Base-by-base conservation (phyloP, 2,888 invertebrate genomes). In the Phytoseiulus persimilis region DNA sequence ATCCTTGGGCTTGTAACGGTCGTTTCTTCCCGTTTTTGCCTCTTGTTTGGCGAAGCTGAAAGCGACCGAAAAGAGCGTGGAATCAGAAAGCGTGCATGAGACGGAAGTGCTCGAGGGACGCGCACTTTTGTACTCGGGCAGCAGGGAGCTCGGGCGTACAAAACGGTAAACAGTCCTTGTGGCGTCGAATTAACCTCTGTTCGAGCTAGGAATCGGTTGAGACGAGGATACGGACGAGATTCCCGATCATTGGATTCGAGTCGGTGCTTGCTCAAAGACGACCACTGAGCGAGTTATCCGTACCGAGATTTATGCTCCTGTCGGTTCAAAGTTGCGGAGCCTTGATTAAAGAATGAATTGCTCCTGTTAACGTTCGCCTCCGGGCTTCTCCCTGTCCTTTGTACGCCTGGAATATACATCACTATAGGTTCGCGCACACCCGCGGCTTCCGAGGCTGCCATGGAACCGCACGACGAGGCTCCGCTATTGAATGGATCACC, bases 361-460 rank as follows among this genome's bases (percentile, higher is more conserved):
- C 87, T 33, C 87, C 87, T 33, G 32, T 87, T 87, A 39, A 87
- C 87, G 39, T 33, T 45, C 5, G 87, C 87, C 32, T 87, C 87
- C 33, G 87, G 87, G 33, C 39, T 33, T n/a, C 39, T 45, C 33
- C 45, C 45, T 5, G 87, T 45, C 39, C 87, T 87, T 18, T 87
- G 87, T n/a, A 87, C 87, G 28, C 87, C 87, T 9, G 87, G 87
- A 87, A 87, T 87, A 87, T 87, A 87, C 87, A 87, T 87, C n/a
- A 87, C 33, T 11, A 87, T 87, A 23, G 87, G 87, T 45, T 87
- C 87, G n/a, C 87, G 32, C 33, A 87, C 87, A 5, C 87, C 87
- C 32, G 87, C 87, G 39, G 87, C 87, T 33, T 87, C 87, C 28
- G 87, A 87, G 6, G 87, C 87, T 0, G 87, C 23, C n/a, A 87